Base-by-base conservation (phyloP, 2,888 invertebrate species). In the Pristionchus exspectatus region DNA sequence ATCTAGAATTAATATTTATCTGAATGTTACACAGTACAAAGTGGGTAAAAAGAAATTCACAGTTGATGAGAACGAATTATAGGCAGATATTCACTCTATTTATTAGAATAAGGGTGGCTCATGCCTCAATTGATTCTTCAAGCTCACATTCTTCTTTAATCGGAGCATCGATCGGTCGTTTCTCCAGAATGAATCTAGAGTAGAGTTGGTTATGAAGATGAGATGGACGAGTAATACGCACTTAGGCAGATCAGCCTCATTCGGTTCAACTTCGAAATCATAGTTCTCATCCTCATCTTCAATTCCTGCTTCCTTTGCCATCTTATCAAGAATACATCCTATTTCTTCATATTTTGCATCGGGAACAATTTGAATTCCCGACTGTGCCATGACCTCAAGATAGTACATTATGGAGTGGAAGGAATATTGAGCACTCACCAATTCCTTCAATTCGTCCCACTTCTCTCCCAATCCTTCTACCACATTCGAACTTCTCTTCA, bases 231-330 rank as follows among this genome's bases (percentile, higher is more conserved):
- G 56, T 27, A 33, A 9, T 54, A 33, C 88, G 87, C 18, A 91
- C 90, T 91, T 90, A 30, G 94, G 94, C 27, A 93, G 90, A 88
- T 94, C 93, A 16, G 93, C 93, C 16, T 89, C 90, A 18, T 90
- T 91, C 63, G 93, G 93, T 59, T 93, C 93, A 2, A 92, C 72
- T 84, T 94, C 94, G 90, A 94, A 94, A 89, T 94, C 94, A 89
- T 92, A 92, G 72, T 94, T 93, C 38, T 93, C 91, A 33, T 94
- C 94, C 72, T 91, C 90, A 69, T 92, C 91, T 2, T 74, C 90
- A 66, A 93, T 89, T 85, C 91, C 92, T n/a, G 14, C 89, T 50
- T 83, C 87, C 5, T 63, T 50, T 24, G 83, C 83, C 44, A 89
- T 81, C 33, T 56, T 56, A 38, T 89, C 50, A 24, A 89, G 66